These are phyloP conservation scores for Carollia perspicillata DNA, from an alignment of 2,113 vertebrate genomes.

Conservation along the genomic window DNA sequence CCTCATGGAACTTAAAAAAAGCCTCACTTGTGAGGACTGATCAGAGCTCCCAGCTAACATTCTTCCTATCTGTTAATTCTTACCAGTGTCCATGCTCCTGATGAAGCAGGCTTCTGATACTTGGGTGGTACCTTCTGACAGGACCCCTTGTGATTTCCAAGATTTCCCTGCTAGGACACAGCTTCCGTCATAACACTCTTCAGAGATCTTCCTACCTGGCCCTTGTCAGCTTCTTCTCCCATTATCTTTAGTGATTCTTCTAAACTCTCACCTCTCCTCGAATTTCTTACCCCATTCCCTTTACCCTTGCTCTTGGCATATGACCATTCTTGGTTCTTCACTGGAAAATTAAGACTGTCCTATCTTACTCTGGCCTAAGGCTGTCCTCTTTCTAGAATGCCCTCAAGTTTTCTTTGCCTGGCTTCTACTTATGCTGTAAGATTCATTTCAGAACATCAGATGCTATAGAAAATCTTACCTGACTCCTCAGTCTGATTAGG, in stretches of 20 bases:
- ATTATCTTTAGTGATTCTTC: background rate
- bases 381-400: background rate
- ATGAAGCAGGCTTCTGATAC: background rate
- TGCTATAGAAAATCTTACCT: background rate
- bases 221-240: background rate
- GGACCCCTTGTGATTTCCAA: background rate
- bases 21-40: background rate
- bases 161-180: background rate
- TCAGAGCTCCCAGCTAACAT: background rate
- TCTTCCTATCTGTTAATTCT: constrained; percentile 8
- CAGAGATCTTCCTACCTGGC: background rate
- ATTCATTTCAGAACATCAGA: background rate
- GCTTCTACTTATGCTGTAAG: background rate
- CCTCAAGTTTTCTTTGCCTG: background rate
- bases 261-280: background rate
- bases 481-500: background rate
- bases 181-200: background rate
- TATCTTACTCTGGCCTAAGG: background rate
- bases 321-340: background rate
- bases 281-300: background rate
- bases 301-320: background rate
- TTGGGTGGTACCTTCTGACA: background rate
- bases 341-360: background rate
- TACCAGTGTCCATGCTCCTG: background rate
- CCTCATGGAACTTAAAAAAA: background rate